phyloP scores from a whole-genome alignment of 1,140 invertebrate species.

The Thaumetopoea pityocampa region DNA sequence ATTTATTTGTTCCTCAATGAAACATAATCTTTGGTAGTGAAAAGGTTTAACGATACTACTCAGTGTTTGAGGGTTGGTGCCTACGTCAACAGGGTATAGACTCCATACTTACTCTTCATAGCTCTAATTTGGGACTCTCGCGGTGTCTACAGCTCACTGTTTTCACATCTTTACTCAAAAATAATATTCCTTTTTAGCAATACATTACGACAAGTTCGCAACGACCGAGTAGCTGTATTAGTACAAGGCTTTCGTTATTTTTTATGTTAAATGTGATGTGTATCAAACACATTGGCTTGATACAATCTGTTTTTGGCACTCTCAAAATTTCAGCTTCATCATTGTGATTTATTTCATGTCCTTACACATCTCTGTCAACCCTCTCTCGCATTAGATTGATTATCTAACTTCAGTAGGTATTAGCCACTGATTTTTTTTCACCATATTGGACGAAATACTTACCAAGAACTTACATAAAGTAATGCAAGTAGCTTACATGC shows the following conservation, averaged over 20 bases:
- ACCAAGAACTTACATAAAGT: too few species aligned
- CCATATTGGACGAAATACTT: too few species aligned
- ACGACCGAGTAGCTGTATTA: constrained; percentile 31
- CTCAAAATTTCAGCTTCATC: constrained; percentile 23
- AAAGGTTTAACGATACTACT: constrained; percentile 34
- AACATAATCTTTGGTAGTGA: constrained; percentile 41
- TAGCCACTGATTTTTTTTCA: constrained; percentile 1
- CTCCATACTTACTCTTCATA: constrained; percentile 8
- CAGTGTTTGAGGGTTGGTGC: constrained; percentile 25
- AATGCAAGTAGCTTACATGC: too few species aligned
- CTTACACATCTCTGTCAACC: constrained; percentile 17
- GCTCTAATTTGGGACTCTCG: constrained; percentile 17
- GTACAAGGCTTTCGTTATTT: constrained; percentile 47
- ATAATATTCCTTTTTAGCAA: constrained; percentile 13
- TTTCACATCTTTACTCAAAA: constrained; percentile 12
- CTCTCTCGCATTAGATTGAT: constrained; percentile 10
- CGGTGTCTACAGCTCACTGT: constrained; percentile 16
- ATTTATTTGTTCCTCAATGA: constrained; percentile 1
- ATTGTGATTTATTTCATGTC: constrained; percentile 22
- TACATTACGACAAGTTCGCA: constrained; percentile 11
- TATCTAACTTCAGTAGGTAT: constrained; percentile 16
- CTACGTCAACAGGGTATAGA: not conserved
- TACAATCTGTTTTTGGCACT: constrained; percentile 23
- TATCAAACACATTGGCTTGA: constrained; percentile 29
- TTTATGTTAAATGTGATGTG: constrained; percentile 28